These are phyloP conservation scores for Ptilodon capucinus DNA, from an alignment of 2,888 invertebrate species.

Conservation along the genomic window DNA sequence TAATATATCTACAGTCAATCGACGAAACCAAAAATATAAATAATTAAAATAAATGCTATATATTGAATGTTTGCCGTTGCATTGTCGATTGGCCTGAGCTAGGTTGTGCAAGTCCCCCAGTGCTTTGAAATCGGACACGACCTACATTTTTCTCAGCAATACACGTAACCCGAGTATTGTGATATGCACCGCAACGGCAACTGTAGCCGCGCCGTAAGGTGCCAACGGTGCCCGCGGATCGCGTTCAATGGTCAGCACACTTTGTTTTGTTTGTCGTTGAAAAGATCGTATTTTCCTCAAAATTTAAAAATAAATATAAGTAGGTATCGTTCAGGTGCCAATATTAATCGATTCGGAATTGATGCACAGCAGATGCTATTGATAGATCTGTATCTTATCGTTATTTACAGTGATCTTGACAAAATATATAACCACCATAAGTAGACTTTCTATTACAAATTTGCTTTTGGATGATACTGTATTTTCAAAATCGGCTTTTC, in stretches of 20 bases:
- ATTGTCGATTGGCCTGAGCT: conserved; percentile 38
- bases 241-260: conserved; percentile 11
- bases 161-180: conserved; percentile 63
- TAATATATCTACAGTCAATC: conserved; percentile 5
- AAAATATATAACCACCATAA: too few species aligned
- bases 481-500: too few species aligned
- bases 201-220: conserved; percentile 13
- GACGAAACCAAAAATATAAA: conserved; percentile 8
- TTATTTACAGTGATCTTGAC: too few species aligned
- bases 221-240: conserved; percentile 8
- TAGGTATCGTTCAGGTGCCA: not conserved
- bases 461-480: too few species aligned
- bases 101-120: conserved; percentile 60
- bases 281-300: not conserved
- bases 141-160: conserved; percentile 70
- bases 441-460: too few species aligned
- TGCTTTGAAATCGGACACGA: conserved; percentile 70
- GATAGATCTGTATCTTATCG: too few species aligned
- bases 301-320: not conserved
- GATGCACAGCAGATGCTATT: not conserved
- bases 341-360: not conserved
- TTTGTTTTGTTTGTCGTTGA: conserved; percentile 4
- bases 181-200: conserved; percentile 38
- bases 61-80: conserved; percentile 39
- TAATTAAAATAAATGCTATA: conserved; percentile 24